Percentiles rank a stretch among this genome's conserved stretches.
phyloP scores from a whole-genome alignment of 2,888 invertebrate species.

The Cataglyphis livida region DNA sequence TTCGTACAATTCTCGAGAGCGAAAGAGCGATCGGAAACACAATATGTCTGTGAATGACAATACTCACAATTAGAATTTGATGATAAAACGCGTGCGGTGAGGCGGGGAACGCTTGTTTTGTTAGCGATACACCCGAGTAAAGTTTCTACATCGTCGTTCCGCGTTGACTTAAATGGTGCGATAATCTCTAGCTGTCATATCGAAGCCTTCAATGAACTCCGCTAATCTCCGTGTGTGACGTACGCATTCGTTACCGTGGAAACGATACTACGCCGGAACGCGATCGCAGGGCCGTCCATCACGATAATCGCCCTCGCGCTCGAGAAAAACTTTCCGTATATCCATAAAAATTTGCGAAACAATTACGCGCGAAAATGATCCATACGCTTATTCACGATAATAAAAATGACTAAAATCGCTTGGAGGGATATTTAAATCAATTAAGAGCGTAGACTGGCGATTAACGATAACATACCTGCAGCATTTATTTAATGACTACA shows the following conservation, averaged over 20 bases:
- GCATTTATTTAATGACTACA: background rate
- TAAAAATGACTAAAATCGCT: background rate
- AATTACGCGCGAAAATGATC: background rate
- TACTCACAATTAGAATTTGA: constrained; percentile 53
- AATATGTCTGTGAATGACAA: background rate
- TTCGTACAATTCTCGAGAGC: background rate
- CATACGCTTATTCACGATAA: background rate
- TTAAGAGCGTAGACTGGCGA: background rate
- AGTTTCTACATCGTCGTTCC: constrained; percentile 38
- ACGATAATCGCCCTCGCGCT: background rate
- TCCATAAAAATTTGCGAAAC: background rate
- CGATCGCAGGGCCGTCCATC: constrained; percentile 50
- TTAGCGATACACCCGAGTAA: constrained; percentile 11
- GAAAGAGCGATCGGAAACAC: background rate
- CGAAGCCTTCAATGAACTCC: constrained; percentile 60
- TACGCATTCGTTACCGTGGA: constrained; percentile 69
- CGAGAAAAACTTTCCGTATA: background rate
- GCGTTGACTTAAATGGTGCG: constrained; percentile 54
- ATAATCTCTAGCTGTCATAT: constrained; percentile 62
- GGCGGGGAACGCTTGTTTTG: constrained; percentile 27
- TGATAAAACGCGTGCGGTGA: constrained; percentile 19
- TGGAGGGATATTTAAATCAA: background rate
- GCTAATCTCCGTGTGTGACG: constrained; percentile 64
- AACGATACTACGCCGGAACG: constrained; percentile 61
- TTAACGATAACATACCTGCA: background rate